These are phyloP conservation scores for Stratiolaelaps scimitus DNA, from an alignment of 1,140 invertebrate genomes.

Conservation along the genomic window DNA sequence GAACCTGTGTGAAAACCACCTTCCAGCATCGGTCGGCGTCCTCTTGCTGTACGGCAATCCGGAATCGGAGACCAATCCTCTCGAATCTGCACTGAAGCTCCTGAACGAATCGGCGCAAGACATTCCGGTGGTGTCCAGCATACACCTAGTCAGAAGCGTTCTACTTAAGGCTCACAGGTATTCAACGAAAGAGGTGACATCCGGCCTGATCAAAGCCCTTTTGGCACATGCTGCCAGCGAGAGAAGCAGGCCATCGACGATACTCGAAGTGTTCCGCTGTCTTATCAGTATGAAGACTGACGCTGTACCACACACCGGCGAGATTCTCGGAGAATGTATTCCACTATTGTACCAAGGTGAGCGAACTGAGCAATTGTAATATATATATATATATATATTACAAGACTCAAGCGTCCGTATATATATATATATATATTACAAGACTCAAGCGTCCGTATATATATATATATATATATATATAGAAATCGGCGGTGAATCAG, in stretches of 20 bases:
- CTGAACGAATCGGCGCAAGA: not conserved
- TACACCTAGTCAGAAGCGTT: not conserved
- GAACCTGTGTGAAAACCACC: slow-evolving; percentile 19
- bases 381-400: too few relatives aligned
- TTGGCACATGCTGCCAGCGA: not conserved
- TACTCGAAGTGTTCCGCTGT: slow-evolving; percentile 4
- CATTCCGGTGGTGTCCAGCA: slow-evolving; percentile 2
- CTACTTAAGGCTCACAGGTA: slow-evolving; percentile 9
- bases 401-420: too few relatives aligned
- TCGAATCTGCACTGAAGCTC: not conserved
- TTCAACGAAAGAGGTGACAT: not conserved
- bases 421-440: too few relatives aligned
- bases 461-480: too few relatives aligned
- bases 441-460: too few relatives aligned
- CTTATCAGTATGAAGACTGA: slow-evolving; percentile 6
- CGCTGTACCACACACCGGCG: not conserved
- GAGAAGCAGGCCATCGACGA: not conserved
- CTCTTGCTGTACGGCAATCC: slow-evolving; percentile 13
- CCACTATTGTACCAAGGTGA: not conserved
- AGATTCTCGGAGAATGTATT: slow-evolving; percentile 3
- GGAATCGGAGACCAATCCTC: not conserved
- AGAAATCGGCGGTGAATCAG: too few relatives aligned
- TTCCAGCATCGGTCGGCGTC: not conserved
- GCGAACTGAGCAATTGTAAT: too few relatives aligned
- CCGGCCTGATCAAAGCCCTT: slow-evolving; percentile 3